Conservation (phyloP, 2,797 vertebrate genomes). For the Cirrhinus mrigala region DNA sequence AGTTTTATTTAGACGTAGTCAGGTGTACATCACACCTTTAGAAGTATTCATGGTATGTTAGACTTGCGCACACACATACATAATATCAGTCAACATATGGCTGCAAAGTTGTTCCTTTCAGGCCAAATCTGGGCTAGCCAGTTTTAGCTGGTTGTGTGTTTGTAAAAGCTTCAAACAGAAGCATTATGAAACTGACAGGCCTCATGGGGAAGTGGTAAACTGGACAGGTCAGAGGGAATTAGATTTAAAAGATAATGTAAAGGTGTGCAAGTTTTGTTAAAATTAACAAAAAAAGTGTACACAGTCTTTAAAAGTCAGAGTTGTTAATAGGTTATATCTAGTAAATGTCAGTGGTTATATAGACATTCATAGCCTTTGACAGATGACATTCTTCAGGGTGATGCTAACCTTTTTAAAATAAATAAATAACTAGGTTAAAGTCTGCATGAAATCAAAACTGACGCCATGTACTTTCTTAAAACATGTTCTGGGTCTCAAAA, state of each 20-base stretch:
- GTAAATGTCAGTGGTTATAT: not conserved
- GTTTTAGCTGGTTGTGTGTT: constrained; percentile 16
- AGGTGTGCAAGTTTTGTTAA: not conserved
- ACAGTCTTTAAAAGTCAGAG: not conserved
- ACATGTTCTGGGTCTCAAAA: not conserved
- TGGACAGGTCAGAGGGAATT: not conserved
- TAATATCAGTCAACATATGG: not conserved
- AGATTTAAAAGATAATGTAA: not conserved
- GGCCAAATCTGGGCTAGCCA: constrained; percentile 35
- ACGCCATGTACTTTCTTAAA: not conserved
- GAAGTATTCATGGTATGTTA: constrained; percentile 29
- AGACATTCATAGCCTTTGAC: constrained; percentile 8
- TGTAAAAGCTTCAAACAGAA: constrained; percentile 6
- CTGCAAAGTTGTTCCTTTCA: not conserved
- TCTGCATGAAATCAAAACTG: not conserved
- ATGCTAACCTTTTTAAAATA: not conserved
- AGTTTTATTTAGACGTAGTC: not conserved
- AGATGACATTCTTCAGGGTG: not conserved
- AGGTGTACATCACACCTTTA: constrained; percentile 17
- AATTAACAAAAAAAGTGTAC: not conserved
- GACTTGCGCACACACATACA: constrained; percentile 12
- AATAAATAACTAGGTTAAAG: not conserved
- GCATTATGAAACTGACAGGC: constrained; percentile 13
- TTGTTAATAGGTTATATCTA: not conserved
- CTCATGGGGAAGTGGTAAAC: not conserved